These are phyloP conservation scores for Pristionchus entomophagus DNA, from an alignment of 2,888 invertebrate genomes.

Conservation along the genomic window DNA sequence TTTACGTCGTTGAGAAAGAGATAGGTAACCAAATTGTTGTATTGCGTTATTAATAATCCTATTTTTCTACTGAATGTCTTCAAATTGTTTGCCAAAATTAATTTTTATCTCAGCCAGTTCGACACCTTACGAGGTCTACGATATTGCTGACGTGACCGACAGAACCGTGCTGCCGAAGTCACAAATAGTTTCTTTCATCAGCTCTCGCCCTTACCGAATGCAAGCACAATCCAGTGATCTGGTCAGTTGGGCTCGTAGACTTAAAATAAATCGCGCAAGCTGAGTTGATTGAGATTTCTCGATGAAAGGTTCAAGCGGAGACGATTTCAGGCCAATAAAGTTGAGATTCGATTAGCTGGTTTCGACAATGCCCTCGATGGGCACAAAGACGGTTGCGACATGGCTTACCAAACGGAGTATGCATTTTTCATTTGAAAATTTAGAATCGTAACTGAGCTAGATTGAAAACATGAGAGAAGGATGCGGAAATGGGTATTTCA, in stretches of 20 bases:
- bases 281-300: too few relatives aligned
- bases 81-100: not conserved
- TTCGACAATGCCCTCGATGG: not conserved
- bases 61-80: not conserved
- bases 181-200: not conserved
- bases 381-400: not conserved
- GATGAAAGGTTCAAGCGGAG: not conserved
- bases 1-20: not conserved
- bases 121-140: not conserved
- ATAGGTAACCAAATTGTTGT: not conserved
- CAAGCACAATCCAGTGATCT: not conserved
- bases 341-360: not conserved
- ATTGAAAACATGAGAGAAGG: too few relatives aligned
- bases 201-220: not conserved
- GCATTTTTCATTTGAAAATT: not conserved
- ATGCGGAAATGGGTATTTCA: too few relatives aligned
- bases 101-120: not conserved
- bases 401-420: not conserved
- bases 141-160: not conserved
- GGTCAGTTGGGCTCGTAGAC: not conserved
- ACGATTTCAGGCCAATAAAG: not conserved
- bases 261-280: not conserved
- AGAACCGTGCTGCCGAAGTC: not conserved
- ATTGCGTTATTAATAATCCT: not conserved
- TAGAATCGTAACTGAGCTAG: not conserved